Evolutionary conservation across 1,140 invertebrate species (phyloP), one percentile per base, ranked within the genome.

Genomic region (Lepeophtheirus salmonis): DNA sequence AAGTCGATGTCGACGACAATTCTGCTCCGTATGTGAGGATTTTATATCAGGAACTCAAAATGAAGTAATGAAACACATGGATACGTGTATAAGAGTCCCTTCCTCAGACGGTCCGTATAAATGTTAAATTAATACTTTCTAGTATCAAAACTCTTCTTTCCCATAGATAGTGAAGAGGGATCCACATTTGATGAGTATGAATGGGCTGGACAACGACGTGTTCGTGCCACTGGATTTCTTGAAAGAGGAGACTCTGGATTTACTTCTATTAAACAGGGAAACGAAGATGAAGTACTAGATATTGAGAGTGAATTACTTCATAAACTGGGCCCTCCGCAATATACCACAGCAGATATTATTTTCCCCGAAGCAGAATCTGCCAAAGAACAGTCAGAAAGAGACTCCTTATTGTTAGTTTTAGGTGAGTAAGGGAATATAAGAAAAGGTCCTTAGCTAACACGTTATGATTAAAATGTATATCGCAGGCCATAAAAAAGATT

Each of bases 181-280:
- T n/a, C n/a, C n/a, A n/a, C n/a, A n/a, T 76, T 97, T 92, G 66
- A 91, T 90, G 75, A 97, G 30, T 41, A 41, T n/a, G 30, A 41
- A 41, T 41, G 30, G n/a, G 30, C 30, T 10, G 30, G 30, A 10
- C 30, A 41, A n/a, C 30, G 30, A 10, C 30, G 30, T n/a, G 30
- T 41, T 41, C 30, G 30, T 41, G 6, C 30, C 6, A 41, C 30
- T 6, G 30, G 6, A 10, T 41, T 41, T 41, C n/a, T 41, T 6
- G 30, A 41, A n/a, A n/a, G 30, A 41, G 30, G 30, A n/a, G 30
- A 41, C 30, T 41, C n/a, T 41, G 30, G 30, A n/a, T 41, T 41
- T 41, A 41, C 30, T n/a, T 41, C 30, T n/a, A 41, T 41, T n/a
- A 41, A 6, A 6, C 30, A 41, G 6, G 30, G 30, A 41, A n/a